A percentile compares a stretch with the other conserved stretches of the same genome.
Conservation (phyloP, 2,888 invertebrate species). For the Rhagophthalmus giganteus region DNA sequence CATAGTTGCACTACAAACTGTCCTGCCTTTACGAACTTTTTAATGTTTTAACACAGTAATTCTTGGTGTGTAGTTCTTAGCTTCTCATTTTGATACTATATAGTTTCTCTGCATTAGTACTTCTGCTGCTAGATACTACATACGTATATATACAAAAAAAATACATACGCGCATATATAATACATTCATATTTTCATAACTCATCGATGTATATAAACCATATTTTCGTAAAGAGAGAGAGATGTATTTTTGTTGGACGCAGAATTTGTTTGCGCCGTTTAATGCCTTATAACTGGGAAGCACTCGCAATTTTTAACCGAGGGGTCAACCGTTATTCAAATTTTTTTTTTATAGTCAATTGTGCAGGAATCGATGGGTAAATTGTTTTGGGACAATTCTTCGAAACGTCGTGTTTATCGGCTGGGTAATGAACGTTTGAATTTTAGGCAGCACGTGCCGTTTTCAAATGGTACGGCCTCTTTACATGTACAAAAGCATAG, state of each 20-base stretch:
- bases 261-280: constrained; percentile 47
- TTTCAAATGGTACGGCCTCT: no score
- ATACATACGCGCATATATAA: constrained; percentile 31
- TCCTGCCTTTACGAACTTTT: constrained; percentile 49
- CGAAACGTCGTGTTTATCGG: no score
- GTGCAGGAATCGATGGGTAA: no score
- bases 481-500: no score
- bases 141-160: constrained; percentile 26
- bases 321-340: constrained; percentile 27
- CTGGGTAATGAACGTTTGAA: no score
- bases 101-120: constrained; percentile 47
- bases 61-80: constrained; percentile 54
- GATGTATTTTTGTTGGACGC: constrained; percentile 52
- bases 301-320: constrained; percentile 47
- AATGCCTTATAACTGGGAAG: constrained; percentile 48
- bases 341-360: no score
- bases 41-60: constrained; percentile 36
- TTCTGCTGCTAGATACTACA: constrained; percentile 31
- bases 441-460: no score
- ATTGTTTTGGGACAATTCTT: no score
- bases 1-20: constrained; percentile 49
- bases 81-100: constrained; percentile 55
- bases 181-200: constrained; percentile 46
- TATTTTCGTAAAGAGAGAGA: constrained; percentile 55
- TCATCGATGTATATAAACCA: constrained; percentile 51